Evolutionary conservation across 2,888 invertebrate species (phyloP).

Genomic region (Geophilus truncorum): DNA sequence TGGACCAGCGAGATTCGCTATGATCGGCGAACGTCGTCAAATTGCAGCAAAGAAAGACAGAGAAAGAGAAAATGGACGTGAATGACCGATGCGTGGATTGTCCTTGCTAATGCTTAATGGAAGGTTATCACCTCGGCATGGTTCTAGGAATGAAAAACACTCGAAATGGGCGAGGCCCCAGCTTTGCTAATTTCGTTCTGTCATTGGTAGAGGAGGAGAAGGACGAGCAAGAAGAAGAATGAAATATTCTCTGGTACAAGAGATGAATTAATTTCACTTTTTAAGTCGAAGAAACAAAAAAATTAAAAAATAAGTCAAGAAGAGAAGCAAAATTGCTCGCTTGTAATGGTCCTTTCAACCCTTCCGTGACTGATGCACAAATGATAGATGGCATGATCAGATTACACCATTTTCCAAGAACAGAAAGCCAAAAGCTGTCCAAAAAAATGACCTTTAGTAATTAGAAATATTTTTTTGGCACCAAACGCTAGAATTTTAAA

Average conservation of each 20-base stretch:
- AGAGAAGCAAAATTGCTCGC: neutral
- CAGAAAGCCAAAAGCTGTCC: neutral
- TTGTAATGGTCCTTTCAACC: neutral
- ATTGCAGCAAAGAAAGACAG: neutral
- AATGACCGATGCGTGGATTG: neutral
- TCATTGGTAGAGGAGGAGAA: neutral
- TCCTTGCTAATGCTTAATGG: neutral
- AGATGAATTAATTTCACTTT: neutral
- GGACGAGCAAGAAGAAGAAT: neutral
- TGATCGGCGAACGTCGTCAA: neutral
- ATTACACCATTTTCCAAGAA: slow-evolving; percentile 7
- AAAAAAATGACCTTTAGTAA: neutral
- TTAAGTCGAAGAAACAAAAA: neutral
- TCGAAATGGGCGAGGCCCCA: neutral
- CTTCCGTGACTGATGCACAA: neutral
- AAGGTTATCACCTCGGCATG: neutral
- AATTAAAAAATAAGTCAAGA: too few relatives aligned
- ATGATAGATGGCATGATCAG: neutral
- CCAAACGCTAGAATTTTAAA: neutral
- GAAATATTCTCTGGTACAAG: neutral
- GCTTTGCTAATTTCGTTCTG: neutral
- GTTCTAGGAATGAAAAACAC: neutral
- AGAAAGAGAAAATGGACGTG: neutral
- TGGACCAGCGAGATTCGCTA: neutral
- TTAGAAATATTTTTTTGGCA: neutral